Evolutionary conservation across 2,888 invertebrate genomes (phyloP).

Genomic region (Priocnemis perturbator): DNA sequence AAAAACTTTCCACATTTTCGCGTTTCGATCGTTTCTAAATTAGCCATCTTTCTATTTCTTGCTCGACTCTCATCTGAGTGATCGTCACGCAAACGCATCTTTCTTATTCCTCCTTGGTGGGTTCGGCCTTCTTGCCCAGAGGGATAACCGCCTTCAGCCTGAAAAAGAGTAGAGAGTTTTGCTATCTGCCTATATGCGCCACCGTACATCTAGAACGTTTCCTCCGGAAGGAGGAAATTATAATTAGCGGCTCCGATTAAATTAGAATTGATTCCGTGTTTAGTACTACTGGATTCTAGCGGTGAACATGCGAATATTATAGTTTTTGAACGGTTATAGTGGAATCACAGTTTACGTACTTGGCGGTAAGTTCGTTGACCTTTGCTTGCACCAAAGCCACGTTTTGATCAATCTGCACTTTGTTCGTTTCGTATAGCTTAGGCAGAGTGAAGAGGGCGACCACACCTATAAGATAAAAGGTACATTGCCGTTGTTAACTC

Average conservation of each 20-base stretch:
- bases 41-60: constrained; percentile 32
- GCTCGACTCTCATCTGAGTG: constrained; percentile 24
- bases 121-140: constrained; percentile 90
- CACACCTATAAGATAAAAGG: constrained; percentile 82
- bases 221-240: neutral
- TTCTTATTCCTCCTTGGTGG: constrained; percentile 89
- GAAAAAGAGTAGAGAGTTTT: constrained; percentile 67
- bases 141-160: constrained; percentile 93
- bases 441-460: constrained; percentile 96
- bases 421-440: constrained; percentile 96
- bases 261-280: no score
- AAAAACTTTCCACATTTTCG: constrained; percentile 31
- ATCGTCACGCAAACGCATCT: constrained; percentile 18
- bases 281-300: no score
- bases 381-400: constrained; percentile 91
- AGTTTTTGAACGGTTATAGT: neutral
- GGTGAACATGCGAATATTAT: no score
- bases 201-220: no score
- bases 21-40: constrained; percentile 37
- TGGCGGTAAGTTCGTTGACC: constrained; percentile 91
- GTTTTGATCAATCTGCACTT: constrained; percentile 94
- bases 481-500: neutral
- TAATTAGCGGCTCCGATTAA: no score
- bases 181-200: neutral
- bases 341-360: constrained; percentile 79